These are phyloP conservation scores for Tenthredo livida DNA, from an alignment of 2,888 invertebrate species.

Conservation along the genomic window DNA sequence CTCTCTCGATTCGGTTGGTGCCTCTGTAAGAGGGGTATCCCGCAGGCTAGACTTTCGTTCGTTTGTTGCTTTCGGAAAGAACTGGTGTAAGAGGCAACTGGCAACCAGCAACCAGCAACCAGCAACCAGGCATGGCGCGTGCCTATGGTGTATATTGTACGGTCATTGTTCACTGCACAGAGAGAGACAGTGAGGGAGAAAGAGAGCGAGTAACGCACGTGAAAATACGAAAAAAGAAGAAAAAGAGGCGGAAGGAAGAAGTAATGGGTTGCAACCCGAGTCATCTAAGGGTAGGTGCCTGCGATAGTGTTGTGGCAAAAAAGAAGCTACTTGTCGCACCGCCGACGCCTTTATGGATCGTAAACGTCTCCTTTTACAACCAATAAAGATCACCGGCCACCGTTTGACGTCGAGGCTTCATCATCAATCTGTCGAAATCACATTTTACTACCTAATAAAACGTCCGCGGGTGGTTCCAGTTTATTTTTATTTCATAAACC, in stretches of 20 bases:
- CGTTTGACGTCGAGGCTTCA: constrained; percentile 65
- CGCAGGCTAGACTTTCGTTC: background rate
- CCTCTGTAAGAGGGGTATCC: constrained; percentile 19
- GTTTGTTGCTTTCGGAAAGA: background rate
- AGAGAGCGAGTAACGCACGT: background rate
- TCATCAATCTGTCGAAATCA: constrained; percentile 56
- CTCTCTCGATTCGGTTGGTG: constrained; percentile 50
- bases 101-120: background rate
- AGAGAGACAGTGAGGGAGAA: background rate
- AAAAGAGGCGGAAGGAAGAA: constrained; percentile 62
- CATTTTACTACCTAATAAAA: constrained; percentile 55
- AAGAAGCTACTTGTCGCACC: constrained; percentile 64
- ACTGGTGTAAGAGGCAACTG: background rate
- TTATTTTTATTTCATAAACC: constrained; percentile 61
- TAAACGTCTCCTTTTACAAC: constrained; percentile 78
- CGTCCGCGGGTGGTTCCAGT: constrained; percentile 41
- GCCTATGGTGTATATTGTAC: background rate
- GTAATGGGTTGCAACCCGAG: constrained; percentile 60
- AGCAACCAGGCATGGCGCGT: background rate
- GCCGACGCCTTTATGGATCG: constrained; percentile 78
- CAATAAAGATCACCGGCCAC: constrained; percentile 76
- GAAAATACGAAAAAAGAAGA: constrained; percentile 13
- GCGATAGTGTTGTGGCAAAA: constrained; percentile 65
- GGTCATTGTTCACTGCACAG: background rate
- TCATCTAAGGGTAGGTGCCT: constrained; percentile 58